Percentiles rank a stretch among this genome's conserved stretches.
These are phyloP conservation scores for Drosophila virilis DNA, from an alignment of 1,140 invertebrate species.

Conservation along the genomic window DNA sequence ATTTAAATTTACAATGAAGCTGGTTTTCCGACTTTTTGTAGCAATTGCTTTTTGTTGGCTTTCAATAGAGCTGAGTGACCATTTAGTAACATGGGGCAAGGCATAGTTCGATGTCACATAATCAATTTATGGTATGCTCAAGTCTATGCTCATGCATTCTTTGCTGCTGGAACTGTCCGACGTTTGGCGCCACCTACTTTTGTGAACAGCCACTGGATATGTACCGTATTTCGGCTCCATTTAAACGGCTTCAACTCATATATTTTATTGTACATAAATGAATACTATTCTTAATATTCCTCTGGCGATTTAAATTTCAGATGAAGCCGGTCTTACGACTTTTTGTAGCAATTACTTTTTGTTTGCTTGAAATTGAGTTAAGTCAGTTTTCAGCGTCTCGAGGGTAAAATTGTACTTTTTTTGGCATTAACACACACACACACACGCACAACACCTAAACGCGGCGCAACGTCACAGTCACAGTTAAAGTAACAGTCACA, in stretches of 20 bases:
- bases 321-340: neutral
- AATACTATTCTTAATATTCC: neutral
- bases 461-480: neutral
- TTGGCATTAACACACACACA: neutral
- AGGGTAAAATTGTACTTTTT: slow-evolving; percentile 1
- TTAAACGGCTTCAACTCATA: too few species aligned
- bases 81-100: neutral
- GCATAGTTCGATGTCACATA: neutral
- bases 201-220: neutral
- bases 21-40: neutral
- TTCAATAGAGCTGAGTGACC: neutral
- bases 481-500: slow-evolving; percentile 5
- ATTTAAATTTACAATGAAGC: neutral
- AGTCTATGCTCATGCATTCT: too few species aligned
- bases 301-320: neutral
- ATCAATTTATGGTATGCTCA: neutral
- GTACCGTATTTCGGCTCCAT: too few species aligned
- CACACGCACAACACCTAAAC: neutral
- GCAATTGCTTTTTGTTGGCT: neutral
- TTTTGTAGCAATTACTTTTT: neutral
- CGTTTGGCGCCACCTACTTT: neutral
- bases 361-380: neutral
- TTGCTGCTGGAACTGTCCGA: neutral
- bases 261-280: neutral
- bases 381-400: neutral